Conservation (phyloP, 1,140 invertebrate species). For the Meloidogyne chitwoodi region DNA sequence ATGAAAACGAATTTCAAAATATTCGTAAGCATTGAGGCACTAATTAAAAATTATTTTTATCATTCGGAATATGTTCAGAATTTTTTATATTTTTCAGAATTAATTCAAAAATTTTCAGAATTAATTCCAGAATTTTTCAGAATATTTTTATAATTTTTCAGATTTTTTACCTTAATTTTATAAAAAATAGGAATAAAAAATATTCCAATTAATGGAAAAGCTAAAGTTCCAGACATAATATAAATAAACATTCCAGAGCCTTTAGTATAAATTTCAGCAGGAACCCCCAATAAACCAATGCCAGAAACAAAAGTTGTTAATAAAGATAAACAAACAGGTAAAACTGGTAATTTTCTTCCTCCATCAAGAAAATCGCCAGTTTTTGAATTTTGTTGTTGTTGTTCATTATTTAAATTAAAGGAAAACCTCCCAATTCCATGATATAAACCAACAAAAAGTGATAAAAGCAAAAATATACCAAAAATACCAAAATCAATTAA, state of each 20-base stretch:
- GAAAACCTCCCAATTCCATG: slow-evolving; percentile 36
- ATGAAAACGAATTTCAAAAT: slow-evolving; percentile 53
- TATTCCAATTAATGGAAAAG: slow-evolving; percentile 37
- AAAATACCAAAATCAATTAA: slow-evolving; percentile 60
- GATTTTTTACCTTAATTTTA: slow-evolving; percentile 38
- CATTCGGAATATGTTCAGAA: too few species aligned
- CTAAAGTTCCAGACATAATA: slow-evolving; percentile 21
- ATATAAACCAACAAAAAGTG: slow-evolving; percentile 58
- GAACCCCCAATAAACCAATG: slow-evolving; percentile 38
- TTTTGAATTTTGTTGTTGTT: slow-evolving; percentile 14
- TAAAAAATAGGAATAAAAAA: slow-evolving; percentile 48
- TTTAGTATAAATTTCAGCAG: slow-evolving; percentile 54
- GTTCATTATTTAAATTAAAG: not conserved
- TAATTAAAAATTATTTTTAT: slow-evolving; percentile 37
- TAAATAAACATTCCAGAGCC: slow-evolving; percentile 39
- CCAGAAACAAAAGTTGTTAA: slow-evolving; percentile 57
- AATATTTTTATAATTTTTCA: too few species aligned
- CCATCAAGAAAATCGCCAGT: slow-evolving; percentile 57
- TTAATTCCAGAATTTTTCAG: too few species aligned
- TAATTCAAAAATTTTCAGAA: too few species aligned
- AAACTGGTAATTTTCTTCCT: slow-evolving; percentile 46
- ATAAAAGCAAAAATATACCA: slow-evolving; percentile 53
- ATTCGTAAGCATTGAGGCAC: slow-evolving; percentile 55
- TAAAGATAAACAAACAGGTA: slow-evolving; percentile 56
- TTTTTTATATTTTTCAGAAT: too few species aligned